phyloP scores from a whole-genome alignment of 2,113 vertebrate species.

The Verasper variegatus region DNA sequence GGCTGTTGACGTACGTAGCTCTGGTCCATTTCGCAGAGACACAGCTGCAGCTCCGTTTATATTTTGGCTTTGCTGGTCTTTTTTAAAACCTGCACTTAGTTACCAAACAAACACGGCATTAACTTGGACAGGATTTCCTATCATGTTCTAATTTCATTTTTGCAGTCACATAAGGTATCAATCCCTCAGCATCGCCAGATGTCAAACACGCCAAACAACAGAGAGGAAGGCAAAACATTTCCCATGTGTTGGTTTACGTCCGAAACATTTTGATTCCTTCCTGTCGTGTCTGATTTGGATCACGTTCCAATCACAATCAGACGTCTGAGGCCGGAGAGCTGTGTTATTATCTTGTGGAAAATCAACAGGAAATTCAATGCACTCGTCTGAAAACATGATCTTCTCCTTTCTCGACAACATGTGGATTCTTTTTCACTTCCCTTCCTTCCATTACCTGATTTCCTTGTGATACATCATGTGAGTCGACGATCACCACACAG shows the following conservation, averaged over 20 bases:
- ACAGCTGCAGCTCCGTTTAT: neutral
- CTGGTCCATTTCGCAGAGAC: neutral
- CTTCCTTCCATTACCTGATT: neutral
- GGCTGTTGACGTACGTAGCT: neutral
- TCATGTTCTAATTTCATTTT: too few relatives aligned
- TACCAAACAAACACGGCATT: neutral
- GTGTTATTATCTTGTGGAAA: neutral
- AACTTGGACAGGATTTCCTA: neutral
- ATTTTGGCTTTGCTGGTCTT: neutral
- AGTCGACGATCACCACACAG: too few relatives aligned
- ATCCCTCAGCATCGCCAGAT: neutral
- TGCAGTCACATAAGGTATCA: too few relatives aligned
- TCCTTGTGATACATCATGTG: neutral
- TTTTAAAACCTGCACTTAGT: constrained; percentile 7
- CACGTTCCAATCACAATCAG: neutral
- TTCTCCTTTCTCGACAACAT: neutral
- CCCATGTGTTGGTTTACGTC: constrained; percentile 22
- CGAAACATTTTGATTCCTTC: neutral
- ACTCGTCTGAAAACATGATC: neutral
- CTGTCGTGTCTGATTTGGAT: neutral
- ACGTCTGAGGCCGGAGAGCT: neutral
- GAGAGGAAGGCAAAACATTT: constrained; percentile 1
- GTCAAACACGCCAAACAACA: neutral
- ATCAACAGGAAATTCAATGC: neutral
- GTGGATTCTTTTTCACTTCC: neutral